Base-by-base conservation (phyloP, 2,888 invertebrate genomes). In the Strigamia crassipes region DNA sequence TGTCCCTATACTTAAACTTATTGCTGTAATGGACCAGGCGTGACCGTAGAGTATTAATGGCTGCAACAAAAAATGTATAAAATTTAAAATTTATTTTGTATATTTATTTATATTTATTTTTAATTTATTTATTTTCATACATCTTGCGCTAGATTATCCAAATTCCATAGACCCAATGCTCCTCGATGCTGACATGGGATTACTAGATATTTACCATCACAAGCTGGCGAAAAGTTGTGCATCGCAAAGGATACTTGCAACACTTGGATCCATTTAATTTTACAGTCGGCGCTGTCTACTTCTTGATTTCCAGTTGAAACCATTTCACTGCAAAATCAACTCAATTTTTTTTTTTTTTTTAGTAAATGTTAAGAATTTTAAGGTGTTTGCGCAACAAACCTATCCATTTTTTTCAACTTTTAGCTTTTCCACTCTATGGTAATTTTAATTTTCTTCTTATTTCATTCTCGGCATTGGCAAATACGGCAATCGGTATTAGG, bases 171-270 rank as follows among this genome's bases (percentile, higher is more conserved):
- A 12, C 42, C 81, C 18, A 81, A 34, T 5, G 66, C 31, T 31
- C 81, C 81, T 34, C 46, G 38, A n/a, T 31, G 21, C 9, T 81
- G 27, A 18, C n/a, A 81, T 13, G 81, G 81, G 9, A 81, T 34
- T 56, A 66, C 81, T 15, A 81, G 61, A 18, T 61, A 66, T 34
- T 81, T 56, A 8, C 81, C 81, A 81, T 81, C 81, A 81, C 38
- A 81, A n/a, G 81, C 81, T 15, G 61, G 56, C 6, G 31, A 61
- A n/a, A 81, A 34, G 31, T 66, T 81, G 21, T 78, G 78, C 34
- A 41, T 31, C 1, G 61, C 34, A 56, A 61, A 27, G 1, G 81
- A 81, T 18, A 81, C 56, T 61, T 66, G 34, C 15, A 81, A n/a
- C 1, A 81, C 66, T 13, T 81, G 81, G 34, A 81, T 34, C 31